phyloP scores from a whole-genome alignment of 1,140 invertebrate genomes.

The Mamestra configurata region DNA sequence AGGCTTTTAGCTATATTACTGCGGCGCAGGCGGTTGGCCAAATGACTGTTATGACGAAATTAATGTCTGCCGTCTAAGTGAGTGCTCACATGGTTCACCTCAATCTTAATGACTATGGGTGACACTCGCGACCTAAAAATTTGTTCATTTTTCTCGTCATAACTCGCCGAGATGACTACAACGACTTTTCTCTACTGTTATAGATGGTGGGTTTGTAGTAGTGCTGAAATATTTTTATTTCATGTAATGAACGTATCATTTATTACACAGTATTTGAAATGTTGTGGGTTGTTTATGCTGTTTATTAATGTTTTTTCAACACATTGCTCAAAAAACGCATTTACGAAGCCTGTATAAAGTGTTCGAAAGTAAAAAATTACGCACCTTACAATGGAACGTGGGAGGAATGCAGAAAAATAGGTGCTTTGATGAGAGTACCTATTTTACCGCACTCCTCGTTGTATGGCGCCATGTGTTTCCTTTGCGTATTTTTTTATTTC shows the following conservation, averaged over 20 bases:
- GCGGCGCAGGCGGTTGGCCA: conserved; percentile 62
- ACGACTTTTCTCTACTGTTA: conserved; percentile 3
- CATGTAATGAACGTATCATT: conserved; percentile 21
- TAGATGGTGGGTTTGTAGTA: conserved; percentile 11
- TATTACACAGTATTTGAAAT: conserved; percentile 27
- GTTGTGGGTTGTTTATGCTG: background rate
- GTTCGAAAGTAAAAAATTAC: too few relatives aligned
- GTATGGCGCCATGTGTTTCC: too few relatives aligned
- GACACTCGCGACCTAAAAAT: conserved; percentile 46
- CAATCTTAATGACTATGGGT: conserved; percentile 52
- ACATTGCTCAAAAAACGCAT: too few relatives aligned
- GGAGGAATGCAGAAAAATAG: too few relatives aligned
- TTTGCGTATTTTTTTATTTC: too few relatives aligned
- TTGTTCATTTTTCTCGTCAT: conserved; percentile 38
- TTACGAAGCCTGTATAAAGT: too few relatives aligned
- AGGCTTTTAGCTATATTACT: conserved; percentile 75
- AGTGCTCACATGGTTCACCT: conserved; percentile 64
- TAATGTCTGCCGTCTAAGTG: conserved; percentile 69
- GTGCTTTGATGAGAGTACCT: too few relatives aligned
- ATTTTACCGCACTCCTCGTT: too few relatives aligned
- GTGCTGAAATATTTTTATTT: conserved; percentile 32
- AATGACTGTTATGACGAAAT: conserved; percentile 73
- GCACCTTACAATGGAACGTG: too few relatives aligned
- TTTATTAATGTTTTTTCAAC: conserved; percentile 11
- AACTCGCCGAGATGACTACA: conserved; percentile 29